Conservation (phyloP, 2,113 vertebrate species). For the Camelus dromedarius region DNA sequence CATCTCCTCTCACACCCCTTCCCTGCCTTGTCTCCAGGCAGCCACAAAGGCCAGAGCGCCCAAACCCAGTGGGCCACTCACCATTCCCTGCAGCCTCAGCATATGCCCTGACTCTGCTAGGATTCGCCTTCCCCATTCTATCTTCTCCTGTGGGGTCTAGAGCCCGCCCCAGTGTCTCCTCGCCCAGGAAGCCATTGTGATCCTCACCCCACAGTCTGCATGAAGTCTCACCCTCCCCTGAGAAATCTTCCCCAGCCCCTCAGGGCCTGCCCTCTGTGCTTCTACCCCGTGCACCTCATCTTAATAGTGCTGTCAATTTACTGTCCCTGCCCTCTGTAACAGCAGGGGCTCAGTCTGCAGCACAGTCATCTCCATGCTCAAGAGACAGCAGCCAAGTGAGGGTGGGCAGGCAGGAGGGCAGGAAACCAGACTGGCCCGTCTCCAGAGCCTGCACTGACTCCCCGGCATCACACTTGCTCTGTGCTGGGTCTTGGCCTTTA, state of each 20-base stretch:
- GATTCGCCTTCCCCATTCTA: not conserved
- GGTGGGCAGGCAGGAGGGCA: not conserved
- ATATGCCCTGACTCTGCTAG: not conserved
- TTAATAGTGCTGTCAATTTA: accelerated
- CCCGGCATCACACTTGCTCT: not conserved
- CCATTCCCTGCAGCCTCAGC: not conserved
- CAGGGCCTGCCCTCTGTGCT: not conserved
- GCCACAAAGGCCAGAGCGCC: not conserved
- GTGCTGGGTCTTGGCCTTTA: not conserved
- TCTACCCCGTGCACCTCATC: not conserved
- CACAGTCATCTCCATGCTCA: not conserved
- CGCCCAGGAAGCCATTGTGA: not conserved
- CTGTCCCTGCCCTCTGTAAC: not conserved
- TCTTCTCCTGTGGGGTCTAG: too few relatives aligned
- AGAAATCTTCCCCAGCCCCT: not conserved
- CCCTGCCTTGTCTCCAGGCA: not conserved
- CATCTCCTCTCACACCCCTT: not conserved
- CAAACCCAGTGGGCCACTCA: not conserved
- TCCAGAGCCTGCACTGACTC: not conserved
- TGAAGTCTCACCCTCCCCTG: not conserved
- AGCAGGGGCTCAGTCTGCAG: not conserved
- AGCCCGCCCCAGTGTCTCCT: too few relatives aligned
- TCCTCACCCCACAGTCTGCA: accelerated
- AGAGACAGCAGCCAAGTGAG: not conserved
- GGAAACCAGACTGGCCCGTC: not conserved